Base-by-base conservation (phyloP, 2,797 vertebrate genomes). In the Sardinella longiceps region DNA sequence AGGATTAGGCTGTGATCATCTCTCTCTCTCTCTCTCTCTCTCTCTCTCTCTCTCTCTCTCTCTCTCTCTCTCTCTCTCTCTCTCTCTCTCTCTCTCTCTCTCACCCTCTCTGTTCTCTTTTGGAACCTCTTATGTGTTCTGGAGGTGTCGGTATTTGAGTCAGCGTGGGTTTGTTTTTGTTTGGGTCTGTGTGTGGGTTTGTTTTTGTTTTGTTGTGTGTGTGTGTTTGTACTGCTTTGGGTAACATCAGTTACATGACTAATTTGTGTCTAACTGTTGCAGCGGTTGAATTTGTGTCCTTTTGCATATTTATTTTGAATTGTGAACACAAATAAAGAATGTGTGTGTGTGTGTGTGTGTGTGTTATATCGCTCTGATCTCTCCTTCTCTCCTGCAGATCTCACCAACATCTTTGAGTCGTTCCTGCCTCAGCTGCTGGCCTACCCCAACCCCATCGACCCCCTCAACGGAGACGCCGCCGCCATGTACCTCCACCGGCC, bases 401-500 rank as follows among this genome's bases (percentile, higher is more conserved):
- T 97, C 90, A 97, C 96, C 95, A 97, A 97, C 90, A 97, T 97
- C 88, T 97, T 97, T 90, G 97, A 97, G 91, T 97, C 97, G 82
- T 99, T 99, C 94, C 96, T 99, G 94, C 98, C 98, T 89, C 98
- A 99, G 95, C 95, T 99, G 93, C 93, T 99, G 91, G 97, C 98
- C 80, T 99, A 99, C 85, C 98, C 98, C 60, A 99, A 99, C 90
- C 98, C 98, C 86, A 99, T 97, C 89, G 96, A 97, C 70, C 97
- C 96, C 86, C 93, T 97, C 88, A 97, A 97, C 87, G 95, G 95
- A 30, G 96, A 95, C 0, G 96, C 96, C 23, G 98, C 98, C 18
- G 98, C 98, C 93, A 98, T 99, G 98, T 99, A 99, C 94, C 96
- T 99, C 86, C 98, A 99, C 93, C 96, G 97, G 90, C 98, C 98